Conservation (phyloP, 1,140 invertebrate species). For the Babylonia areolata region DNA sequence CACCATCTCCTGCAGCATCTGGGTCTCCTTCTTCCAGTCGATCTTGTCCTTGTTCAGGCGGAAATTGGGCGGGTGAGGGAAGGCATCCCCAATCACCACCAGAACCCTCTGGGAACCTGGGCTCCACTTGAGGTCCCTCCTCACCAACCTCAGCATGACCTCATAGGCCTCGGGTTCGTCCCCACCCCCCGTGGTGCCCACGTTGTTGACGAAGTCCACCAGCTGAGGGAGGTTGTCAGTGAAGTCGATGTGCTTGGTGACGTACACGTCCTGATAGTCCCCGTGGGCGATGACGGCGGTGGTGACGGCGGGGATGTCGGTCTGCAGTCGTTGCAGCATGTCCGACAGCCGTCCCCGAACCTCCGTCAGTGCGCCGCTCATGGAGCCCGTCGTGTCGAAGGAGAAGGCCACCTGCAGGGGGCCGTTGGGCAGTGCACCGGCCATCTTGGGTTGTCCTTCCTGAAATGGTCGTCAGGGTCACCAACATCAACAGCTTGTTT, state of each 20-base stretch:
- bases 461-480: too few relatives aligned
- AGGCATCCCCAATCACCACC: slow-evolving; percentile 71
- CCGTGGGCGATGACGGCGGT: slow-evolving; percentile 68
- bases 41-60: slow-evolving; percentile 58
- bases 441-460: slow-evolving; percentile 41
- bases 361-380: slow-evolving; percentile 58
- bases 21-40: slow-evolving; percentile 67
- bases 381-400: slow-evolving; percentile 71
- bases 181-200: slow-evolving; percentile 62
- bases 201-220: slow-evolving; percentile 61
- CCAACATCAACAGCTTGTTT: neutral
- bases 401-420: slow-evolving; percentile 72
- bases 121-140: slow-evolving; percentile 57
- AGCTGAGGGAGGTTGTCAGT: slow-evolving; percentile 55
- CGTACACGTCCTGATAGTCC: slow-evolving; percentile 67
- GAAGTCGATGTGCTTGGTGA: slow-evolving; percentile 65
- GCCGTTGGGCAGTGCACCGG: too few relatives aligned
- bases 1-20: slow-evolving; percentile 26
- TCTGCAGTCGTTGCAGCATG: slow-evolving; percentile 64
- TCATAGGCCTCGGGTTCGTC: slow-evolving; percentile 69
- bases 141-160: slow-evolving; percentile 53
- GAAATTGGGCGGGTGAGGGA: slow-evolving; percentile 65
- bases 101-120: slow-evolving; percentile 58
- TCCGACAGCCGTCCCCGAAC: slow-evolving; percentile 60
- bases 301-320: slow-evolving; percentile 65